Percentiles rank a stretch among this genome's conserved stretches.
These are phyloP conservation scores for Calliopum simillimum DNA, from an alignment of 2,888 invertebrate species.

Conservation along the genomic window DNA sequence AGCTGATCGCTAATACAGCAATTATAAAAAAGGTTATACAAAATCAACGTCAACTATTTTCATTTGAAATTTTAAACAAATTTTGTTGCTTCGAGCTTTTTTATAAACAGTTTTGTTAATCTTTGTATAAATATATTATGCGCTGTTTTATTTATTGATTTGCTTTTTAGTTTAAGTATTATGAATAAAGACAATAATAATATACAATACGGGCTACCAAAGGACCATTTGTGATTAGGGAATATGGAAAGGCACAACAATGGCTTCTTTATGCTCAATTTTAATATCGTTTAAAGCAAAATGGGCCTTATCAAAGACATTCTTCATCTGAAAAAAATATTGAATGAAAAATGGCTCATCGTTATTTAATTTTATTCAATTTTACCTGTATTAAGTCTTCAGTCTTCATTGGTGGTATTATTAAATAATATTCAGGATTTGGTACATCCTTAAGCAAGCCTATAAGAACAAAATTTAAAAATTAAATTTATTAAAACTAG, in stretches of 20 bases:
- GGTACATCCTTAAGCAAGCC: conserved; percentile 80
- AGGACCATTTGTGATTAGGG: conserved; percentile 69
- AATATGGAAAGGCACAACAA: conserved; percentile 89
- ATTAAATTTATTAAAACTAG: not conserved
- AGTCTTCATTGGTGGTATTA: conserved; percentile 71
- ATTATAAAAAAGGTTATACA: too few relatives aligned
- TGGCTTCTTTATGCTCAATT: conserved; percentile 88
- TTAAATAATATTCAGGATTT: conserved; percentile 77
- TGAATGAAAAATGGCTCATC: conserved; percentile 16
- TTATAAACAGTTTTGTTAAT: too few relatives aligned
- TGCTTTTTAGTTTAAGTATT: too few relatives aligned
- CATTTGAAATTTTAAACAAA: too few relatives aligned
- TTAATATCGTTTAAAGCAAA: conserved; percentile 82
- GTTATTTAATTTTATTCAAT: not conserved
- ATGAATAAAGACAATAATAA: not conserved
- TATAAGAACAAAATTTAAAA: conserved; percentile 38
- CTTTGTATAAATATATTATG: too few relatives aligned
- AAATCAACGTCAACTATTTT: too few relatives aligned
- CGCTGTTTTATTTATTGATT: too few relatives aligned
- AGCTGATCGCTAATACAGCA: too few relatives aligned
- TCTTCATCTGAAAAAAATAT: conserved; percentile 74
- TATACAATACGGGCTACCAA: not conserved
- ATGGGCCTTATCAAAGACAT: conserved; percentile 77
- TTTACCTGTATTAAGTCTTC: conserved; percentile 80
- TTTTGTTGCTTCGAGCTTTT: too few relatives aligned